A percentile compares a stretch with the other conserved stretches of the same genome.
These are phyloP conservation scores for Hydrozoanthus tunicans DNA, from an alignment of 64 coral and sea anemone species.

Conservation along the genomic window DNA sequence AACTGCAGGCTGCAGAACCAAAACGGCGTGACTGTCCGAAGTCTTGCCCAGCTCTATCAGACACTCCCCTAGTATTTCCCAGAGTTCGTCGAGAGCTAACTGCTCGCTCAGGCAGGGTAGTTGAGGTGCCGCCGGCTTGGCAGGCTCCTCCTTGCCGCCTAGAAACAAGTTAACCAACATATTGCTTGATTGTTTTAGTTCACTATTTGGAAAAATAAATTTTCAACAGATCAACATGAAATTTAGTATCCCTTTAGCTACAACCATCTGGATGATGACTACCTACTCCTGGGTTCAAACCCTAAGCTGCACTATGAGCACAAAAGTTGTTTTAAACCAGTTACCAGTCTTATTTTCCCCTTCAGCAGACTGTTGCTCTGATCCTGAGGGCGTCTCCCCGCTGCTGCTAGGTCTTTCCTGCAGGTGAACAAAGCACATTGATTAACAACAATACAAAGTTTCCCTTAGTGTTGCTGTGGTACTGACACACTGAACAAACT, in stretches of 20 bases:
- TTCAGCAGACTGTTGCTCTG: conserved; percentile 13
- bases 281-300: background rate
- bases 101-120: conserved; percentile 84
- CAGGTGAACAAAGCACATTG: background rate
- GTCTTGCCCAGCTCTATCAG: conserved; percentile 85
- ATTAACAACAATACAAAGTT: background rate
- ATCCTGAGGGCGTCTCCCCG: background rate
- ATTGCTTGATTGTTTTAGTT: too few relatives aligned
- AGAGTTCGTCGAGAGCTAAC: conserved; percentile 82
- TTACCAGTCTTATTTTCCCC: conserved; percentile 13
- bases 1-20: conserved; percentile 93
- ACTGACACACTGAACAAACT: background rate
- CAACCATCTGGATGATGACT: too few relatives aligned
- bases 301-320: background rate
- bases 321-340: background rate
- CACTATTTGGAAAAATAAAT: too few relatives aligned
- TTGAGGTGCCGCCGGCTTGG: conserved; percentile 47
- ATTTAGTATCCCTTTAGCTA: too few relatives aligned
- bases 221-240: too few relatives aligned
- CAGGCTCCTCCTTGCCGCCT: background rate
- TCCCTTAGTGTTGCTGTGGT: background rate
- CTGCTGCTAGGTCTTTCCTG: background rate
- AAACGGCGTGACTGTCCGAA: conserved; percentile 91
- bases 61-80: conserved; percentile 94
- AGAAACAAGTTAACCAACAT: background rate